These are phyloP conservation scores for Theonella swinhoei DNA, from an alignment of 37 sponge, comb jelly and placozoan genomes.

Conservation along the genomic window DNA sequence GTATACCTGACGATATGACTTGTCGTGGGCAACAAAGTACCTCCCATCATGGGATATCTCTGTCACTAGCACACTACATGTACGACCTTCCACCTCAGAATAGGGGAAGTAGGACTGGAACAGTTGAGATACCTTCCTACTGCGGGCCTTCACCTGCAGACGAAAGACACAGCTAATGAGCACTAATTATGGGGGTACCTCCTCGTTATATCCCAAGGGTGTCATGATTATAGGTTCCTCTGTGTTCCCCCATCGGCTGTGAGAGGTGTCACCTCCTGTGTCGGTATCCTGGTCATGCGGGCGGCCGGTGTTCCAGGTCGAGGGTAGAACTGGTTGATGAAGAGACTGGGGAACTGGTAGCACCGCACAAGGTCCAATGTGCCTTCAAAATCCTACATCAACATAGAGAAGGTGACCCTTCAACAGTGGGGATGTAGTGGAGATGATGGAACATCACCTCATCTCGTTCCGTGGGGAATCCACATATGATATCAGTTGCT, in stretches of 20 bases:
- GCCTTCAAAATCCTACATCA: conserved; percentile 72
- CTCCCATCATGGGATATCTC: conserved; percentile 85
- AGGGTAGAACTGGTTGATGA: conserved; percentile 99
- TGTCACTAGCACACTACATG: conserved; percentile 74
- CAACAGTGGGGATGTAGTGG: background rate
- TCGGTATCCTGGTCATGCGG: conserved; percentile 89
- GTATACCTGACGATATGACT: conserved; percentile 91
- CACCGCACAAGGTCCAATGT: conserved; percentile 72
- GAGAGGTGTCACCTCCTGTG: conserved; percentile 64
- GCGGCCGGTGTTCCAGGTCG: conserved; percentile 98
- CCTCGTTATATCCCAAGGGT: background rate
- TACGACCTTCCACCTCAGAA: conserved; percentile 65
- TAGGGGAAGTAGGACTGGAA: conserved; percentile 91
- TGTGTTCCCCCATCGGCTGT: background rate
- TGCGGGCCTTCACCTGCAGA: conserved; percentile 60
- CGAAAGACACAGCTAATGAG: background rate
- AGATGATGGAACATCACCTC: conserved; percentile 36
- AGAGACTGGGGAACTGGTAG: conserved; percentile 94
- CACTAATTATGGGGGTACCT: background rate
- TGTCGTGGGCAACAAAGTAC: conserved; percentile 93
- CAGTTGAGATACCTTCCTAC: conserved; percentile 49
- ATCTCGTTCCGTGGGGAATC: conserved; percentile 94
- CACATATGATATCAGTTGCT: conserved; percentile 99
- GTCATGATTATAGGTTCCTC: background rate
- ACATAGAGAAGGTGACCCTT: background rate